Percentiles rank a stretch among this genome's conserved stretches.
Conservation (phyloP, 2,113 vertebrate genomes). For the Elgaria multicarinata region DNA sequence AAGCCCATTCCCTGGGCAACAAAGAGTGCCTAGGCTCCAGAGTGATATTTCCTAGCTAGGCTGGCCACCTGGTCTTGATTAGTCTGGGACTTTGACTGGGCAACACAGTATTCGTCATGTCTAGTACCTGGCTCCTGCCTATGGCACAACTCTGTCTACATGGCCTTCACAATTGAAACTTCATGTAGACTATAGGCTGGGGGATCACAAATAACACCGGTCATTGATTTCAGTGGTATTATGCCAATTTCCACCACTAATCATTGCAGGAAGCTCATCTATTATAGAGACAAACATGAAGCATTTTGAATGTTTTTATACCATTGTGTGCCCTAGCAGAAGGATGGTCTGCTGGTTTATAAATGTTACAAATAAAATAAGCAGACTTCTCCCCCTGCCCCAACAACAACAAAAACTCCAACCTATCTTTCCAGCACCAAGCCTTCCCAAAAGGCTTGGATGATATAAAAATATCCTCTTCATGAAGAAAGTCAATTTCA, state of each 20-base stretch:
- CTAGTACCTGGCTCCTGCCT: neutral
- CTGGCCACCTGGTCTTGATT: neutral
- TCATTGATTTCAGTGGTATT: too few relatives aligned
- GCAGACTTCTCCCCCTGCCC: neutral
- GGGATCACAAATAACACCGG: neutral
- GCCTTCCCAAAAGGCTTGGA: neutral
- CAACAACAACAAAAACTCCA: neutral
- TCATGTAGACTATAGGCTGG: neutral
- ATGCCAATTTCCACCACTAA: neutral
- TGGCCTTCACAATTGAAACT: neutral
- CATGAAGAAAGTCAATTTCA: neutral
- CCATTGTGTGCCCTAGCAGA: neutral
- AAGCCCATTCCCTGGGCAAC: neutral
- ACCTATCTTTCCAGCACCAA: neutral
- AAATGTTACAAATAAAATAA: neutral
- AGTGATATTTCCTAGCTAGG: neutral
- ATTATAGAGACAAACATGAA: neutral
- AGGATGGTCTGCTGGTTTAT: neutral
- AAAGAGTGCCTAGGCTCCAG: neutral
- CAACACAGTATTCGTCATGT: neutral
- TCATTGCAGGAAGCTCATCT: neutral
- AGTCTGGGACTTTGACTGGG: neutral
- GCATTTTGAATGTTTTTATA: neutral
- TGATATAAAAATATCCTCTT: neutral
- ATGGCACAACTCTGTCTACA: neutral